phyloP scores from a whole-genome alignment of 1,140 invertebrate species.

The Carposina sasakii region DNA sequence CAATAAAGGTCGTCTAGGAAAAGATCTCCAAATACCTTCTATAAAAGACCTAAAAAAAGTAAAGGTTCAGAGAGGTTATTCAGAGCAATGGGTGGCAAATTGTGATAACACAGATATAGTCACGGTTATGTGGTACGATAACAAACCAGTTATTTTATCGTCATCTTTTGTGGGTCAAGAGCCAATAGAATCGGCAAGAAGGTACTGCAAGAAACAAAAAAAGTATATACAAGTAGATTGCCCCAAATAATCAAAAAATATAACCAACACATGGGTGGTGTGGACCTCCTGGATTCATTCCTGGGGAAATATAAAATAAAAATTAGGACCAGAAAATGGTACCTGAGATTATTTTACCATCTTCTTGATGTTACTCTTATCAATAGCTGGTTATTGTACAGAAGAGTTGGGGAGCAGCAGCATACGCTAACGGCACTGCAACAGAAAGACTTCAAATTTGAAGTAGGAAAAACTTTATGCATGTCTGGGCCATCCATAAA shows the following conservation, averaged over 20 bases:
- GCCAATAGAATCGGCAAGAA: slow-evolving; percentile 14
- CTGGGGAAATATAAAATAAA: too few species aligned
- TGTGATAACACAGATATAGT: slow-evolving; percentile 15
- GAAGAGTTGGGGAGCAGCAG: too few species aligned
- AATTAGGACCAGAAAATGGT: too few species aligned
- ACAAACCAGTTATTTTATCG: slow-evolving; percentile 23
- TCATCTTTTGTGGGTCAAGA: slow-evolving; percentile 22
- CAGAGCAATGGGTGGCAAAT: slow-evolving; percentile 22
- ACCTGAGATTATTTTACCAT: too few species aligned
- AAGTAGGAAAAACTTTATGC: too few species aligned
- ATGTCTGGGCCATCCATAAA: too few species aligned
- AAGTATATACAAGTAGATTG: slow-evolving; percentile 25
- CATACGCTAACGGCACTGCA: too few species aligned
- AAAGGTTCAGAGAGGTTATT: slow-evolving; percentile 20
- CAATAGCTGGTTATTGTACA: too few species aligned
- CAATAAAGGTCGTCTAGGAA: slow-evolving; percentile 19
- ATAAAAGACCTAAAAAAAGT: slow-evolving; percentile 19
- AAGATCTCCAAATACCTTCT: slow-evolving; percentile 22
- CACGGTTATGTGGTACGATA: slow-evolving; percentile 26
- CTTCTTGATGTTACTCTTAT: too few species aligned
- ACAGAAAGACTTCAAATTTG: too few species aligned
- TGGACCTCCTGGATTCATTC: too few species aligned
- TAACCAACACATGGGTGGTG: too few species aligned
- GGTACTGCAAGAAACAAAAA: slow-evolving; percentile 19
- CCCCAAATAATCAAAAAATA: slow-evolving; percentile 23